These are phyloP conservation scores for Fistularia tabacaria DNA, from an alignment of 2,797 vertebrate genomes.

Conservation along the genomic window DNA sequence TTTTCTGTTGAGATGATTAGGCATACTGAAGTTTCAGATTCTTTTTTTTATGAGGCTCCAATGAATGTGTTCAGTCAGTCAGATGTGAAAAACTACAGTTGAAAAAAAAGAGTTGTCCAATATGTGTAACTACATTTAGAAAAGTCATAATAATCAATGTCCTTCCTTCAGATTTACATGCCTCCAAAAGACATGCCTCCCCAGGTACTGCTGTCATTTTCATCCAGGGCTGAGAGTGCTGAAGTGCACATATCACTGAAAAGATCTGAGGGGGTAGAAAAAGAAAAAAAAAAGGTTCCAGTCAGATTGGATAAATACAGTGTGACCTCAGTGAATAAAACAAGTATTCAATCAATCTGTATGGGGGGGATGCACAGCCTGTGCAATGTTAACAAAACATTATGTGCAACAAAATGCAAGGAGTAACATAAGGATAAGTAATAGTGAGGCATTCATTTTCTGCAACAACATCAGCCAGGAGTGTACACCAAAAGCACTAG, in stretches of 20 bases:
- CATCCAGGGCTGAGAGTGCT: constrained; percentile 69
- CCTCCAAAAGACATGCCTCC: constrained; percentile 63
- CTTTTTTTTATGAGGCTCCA: constrained; percentile 21
- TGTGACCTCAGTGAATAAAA: neutral
- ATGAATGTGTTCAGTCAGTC: constrained; percentile 12
- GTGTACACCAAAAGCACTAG: constrained; percentile 31
- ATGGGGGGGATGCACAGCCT: constrained; percentile 25
- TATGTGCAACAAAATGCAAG: constrained; percentile 19
- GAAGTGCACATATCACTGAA: constrained; percentile 79
- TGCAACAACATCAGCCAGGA: constrained; percentile 25
- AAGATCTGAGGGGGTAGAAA: constrained; percentile 66
- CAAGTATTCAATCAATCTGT: constrained; percentile 26
- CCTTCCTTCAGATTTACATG: neutral
- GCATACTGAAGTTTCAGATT: constrained; percentile 16
- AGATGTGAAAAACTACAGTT: constrained; percentile 17
- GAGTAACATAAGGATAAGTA: constrained; percentile 25
- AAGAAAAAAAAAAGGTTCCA: constrained; percentile 21
- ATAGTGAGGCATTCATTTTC: constrained; percentile 14
- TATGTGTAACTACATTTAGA: constrained; percentile 18
- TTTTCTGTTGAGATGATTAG: constrained; percentile 12
- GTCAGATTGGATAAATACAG: constrained; percentile 13
- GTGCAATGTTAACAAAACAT: constrained; percentile 18
- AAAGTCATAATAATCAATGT: constrained; percentile 11
- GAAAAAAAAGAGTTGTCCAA: constrained; percentile 17
- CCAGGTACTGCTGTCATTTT: constrained; percentile 68